Evolutionary conservation across 2,888 invertebrate species (phyloP), one percentile per base, ranked within the genome.

Genomic region (Rhogogaster chlorosoma): DNA sequence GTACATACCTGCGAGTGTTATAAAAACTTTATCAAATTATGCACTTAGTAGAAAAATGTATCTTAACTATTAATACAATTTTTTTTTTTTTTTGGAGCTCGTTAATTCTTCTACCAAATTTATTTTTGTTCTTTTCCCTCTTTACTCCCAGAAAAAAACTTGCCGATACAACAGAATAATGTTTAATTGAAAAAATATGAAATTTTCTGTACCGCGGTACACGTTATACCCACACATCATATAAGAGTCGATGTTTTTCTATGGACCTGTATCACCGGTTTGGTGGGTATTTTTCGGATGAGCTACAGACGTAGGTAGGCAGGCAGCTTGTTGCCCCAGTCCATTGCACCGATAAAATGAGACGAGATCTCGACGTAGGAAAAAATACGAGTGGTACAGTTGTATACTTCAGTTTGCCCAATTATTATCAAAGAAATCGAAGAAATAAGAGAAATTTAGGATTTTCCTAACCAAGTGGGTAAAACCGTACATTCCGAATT

Each of bases 251-350:
- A 82, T 64, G 64, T 64, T 45, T 82, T 82, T 67, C 64, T 57
- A 29, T 42, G 64, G 64, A 67, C 22, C 64, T 64, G 82, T 82
- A 82, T 82, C 82, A 82, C 82, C 82, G 64, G 80, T 82, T 82
- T 82, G 80, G 64, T 82, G 61, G 64, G 82, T 64, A 36, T 53
- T 82, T 82, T 82, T 64, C 64, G 64, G 64, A 57, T 57, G 57
- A 29, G 18, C 10, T 15, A 38, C 73, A 45, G 36, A 38, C 42
- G 29, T 61, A n/a, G 45, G 45, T 45, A 45, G 12, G 38, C 7
- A 22, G 26, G 29, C 12, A 32, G 67, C 22, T 29, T 29, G 29
- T 32, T 29, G 29, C 10, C 67, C 67, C 67, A 29, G 67, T 67
- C 32, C 29, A 67, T 26, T 18, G 67, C 29, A 67, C 67, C 29